phyloP scores from a whole-genome alignment of 2,797 vertebrate genomes.

The Chaunax sp. region DNA sequence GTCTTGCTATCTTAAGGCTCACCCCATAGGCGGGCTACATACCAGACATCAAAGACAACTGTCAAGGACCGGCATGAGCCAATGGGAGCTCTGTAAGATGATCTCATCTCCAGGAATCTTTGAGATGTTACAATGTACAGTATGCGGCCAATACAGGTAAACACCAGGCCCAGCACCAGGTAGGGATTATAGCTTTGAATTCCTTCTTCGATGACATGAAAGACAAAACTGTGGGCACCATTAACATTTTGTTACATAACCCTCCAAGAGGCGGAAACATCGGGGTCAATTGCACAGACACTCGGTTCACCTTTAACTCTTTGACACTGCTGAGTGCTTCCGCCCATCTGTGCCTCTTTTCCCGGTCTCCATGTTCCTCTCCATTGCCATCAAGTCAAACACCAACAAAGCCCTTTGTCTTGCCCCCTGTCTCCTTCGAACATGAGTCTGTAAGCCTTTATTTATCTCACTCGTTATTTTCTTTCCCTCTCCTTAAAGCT shows the following conservation, averaged over 20 bases:
- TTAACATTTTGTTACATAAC: constrained; percentile 51
- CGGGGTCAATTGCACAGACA: constrained; percentile 66
- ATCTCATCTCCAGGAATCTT: constrained; percentile 46
- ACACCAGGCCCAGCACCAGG: constrained; percentile 49
- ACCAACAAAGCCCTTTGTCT: constrained; percentile 17
- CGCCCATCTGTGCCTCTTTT: constrained; percentile 76
- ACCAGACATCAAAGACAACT: constrained; percentile 76
- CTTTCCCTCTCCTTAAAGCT: constrained; percentile 43
- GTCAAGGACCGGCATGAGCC: constrained; percentile 39
- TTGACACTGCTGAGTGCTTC: constrained; percentile 66
- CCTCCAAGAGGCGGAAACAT: constrained; percentile 11
- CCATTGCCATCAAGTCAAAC: constrained; percentile 22
- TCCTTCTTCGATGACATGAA: constrained; percentile 24
- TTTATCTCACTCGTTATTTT: constrained; percentile 49
- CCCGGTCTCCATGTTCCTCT: constrained; percentile 44
- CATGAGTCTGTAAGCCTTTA: constrained; percentile 18
- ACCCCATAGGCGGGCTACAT: constrained; percentile 52
- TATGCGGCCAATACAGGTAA: constrained; percentile 62
- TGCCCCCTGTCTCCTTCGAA: neutral
- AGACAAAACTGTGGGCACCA: constrained; percentile 22
- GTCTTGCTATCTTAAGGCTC: constrained; percentile 52
- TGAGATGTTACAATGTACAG: constrained; percentile 59
- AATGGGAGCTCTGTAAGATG: constrained; percentile 51
- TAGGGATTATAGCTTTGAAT: constrained; percentile 22
- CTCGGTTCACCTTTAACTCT: constrained; percentile 64